Percentiles rank a stretch among this genome's conserved stretches.
These are phyloP conservation scores for Nomada lathburiana DNA, from an alignment of 2,888 invertebrate genomes.

Conservation along the genomic window DNA sequence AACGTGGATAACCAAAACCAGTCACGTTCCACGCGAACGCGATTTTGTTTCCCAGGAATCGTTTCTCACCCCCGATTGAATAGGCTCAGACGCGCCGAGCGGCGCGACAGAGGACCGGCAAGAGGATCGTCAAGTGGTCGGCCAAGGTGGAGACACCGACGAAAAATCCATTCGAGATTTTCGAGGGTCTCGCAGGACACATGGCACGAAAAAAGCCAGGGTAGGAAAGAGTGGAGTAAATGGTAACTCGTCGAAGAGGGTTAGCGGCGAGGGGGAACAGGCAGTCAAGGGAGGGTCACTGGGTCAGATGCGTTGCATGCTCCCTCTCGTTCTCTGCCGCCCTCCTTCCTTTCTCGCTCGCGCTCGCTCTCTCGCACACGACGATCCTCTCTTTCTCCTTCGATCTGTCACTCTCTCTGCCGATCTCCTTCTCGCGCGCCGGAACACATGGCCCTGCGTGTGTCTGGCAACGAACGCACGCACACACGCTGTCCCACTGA, in stretches of 20 bases:
- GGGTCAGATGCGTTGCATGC: slow-evolving; percentile 81
- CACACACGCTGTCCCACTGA: slow-evolving; percentile 17
- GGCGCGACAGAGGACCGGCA: slow-evolving; percentile 17
- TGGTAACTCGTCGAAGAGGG: slow-evolving; percentile 53
- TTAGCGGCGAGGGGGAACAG: slow-evolving; percentile 48
- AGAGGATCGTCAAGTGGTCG: slow-evolving; percentile 73
- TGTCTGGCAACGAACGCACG: slow-evolving; percentile 52
- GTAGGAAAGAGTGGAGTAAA: slow-evolving; percentile 47
- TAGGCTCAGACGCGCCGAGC: not conserved
- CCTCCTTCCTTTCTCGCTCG: slow-evolving; percentile 54
- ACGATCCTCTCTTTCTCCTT: slow-evolving; percentile 43
- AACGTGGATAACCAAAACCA: slow-evolving; percentile 15
- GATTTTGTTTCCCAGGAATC: slow-evolving; percentile 39
- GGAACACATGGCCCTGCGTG: slow-evolving; percentile 79
- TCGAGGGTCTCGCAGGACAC: slow-evolving; percentile 49
- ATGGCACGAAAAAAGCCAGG: slow-evolving; percentile 34
- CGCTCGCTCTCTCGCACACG: slow-evolving; percentile 30
- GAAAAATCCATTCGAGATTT: slow-evolving; percentile 65
- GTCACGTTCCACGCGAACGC: slow-evolving; percentile 15
- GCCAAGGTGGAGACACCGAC: slow-evolving; percentile 43
- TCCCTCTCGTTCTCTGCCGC: slow-evolving; percentile 63
- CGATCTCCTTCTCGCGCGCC: slow-evolving; percentile 61
- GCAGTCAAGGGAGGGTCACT: slow-evolving; percentile 79
- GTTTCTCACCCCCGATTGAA: not conserved
- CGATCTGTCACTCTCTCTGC: slow-evolving; percentile 53